Evolutionary conservation across 2,888 invertebrate genomes (phyloP).

Genomic region (Helicoverpa assulta): DNA sequence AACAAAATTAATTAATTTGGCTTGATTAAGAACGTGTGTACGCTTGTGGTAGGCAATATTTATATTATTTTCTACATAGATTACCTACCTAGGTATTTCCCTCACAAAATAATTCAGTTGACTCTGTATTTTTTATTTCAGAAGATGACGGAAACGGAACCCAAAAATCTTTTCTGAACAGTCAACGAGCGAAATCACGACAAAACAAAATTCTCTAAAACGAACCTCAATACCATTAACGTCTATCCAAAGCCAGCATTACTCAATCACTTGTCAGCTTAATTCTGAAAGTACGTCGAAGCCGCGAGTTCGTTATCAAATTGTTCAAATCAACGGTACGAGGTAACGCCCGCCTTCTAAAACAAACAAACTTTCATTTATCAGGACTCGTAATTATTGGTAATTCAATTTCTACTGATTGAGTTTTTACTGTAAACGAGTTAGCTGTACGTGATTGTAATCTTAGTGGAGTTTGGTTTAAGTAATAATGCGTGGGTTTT

Average conservation of each 20-base stretch:
- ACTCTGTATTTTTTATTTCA: too few species aligned
- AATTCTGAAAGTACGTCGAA: constrained; percentile 17
- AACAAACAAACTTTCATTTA: constrained; percentile 49
- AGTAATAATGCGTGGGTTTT: too few species aligned
- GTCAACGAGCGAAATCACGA: too few species aligned
- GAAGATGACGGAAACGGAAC: too few species aligned
- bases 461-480: not conserved
- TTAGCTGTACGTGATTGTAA: constrained; percentile 10
- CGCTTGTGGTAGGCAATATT: too few species aligned
- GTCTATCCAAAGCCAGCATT: not conserved
- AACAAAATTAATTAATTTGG: too few species aligned
- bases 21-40: too few species aligned
- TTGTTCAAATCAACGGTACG: constrained; percentile 22
- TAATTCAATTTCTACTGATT: constrained; percentile 44
- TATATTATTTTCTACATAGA: too few species aligned
- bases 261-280: constrained; percentile 5
- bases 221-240: not conserved
- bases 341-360: constrained; percentile 41
- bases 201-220: not conserved
- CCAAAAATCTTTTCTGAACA: too few species aligned
- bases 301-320: constrained; percentile 36
- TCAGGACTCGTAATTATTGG: constrained; percentile 35
- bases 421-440: constrained; percentile 42
- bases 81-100: too few species aligned
- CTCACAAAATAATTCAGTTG: too few species aligned